Evolutionary conservation across 1,140 invertebrate genomes (phyloP).

Genomic region (Drosophila micromelanica): DNA sequence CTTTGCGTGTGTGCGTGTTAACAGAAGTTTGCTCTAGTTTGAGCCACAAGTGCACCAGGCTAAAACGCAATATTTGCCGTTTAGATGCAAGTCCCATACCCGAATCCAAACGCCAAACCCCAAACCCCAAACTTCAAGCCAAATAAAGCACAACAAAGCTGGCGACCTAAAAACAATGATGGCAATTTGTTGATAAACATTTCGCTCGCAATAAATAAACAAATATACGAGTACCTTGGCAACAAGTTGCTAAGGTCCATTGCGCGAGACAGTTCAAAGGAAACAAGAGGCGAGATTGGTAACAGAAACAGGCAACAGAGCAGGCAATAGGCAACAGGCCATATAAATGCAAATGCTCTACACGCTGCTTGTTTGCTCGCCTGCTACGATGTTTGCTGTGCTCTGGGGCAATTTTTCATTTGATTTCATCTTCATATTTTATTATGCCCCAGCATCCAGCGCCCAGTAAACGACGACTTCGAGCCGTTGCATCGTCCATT

Average conservation of each 20-base stretch:
- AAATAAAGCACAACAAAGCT: conserved; percentile 29
- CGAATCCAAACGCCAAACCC: conserved; percentile 6
- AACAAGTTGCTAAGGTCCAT: conserved; percentile 65
- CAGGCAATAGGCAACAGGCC: conserved; percentile 6
- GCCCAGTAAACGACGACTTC: not conserved
- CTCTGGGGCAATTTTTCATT: conserved; percentile 83
- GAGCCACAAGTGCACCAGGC: conserved; percentile 35
- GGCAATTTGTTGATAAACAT: conserved; percentile 84
- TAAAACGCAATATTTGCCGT: conserved; percentile 1
- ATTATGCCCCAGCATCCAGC: conserved; percentile 60
- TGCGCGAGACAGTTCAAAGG: conserved; percentile 21
- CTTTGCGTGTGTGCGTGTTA: conserved; percentile 40
- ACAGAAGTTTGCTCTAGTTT: conserved; percentile 40
- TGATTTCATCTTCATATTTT: conserved; percentile 84
- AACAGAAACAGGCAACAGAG: conserved; percentile 25
- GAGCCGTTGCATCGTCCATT: conserved; percentile 52
- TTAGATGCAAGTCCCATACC: not conserved
- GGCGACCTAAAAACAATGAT: conserved; percentile 66
- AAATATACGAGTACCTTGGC: conserved; percentile 65
- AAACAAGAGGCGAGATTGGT: conserved; percentile 29
- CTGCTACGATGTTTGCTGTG: conserved; percentile 49
- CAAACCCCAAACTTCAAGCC: conserved; percentile 12
- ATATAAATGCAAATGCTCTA: conserved; percentile 80
- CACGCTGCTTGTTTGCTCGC: conserved; percentile 66
- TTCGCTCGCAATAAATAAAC: conserved; percentile 84